Base-by-base conservation (phyloP, 2,113 vertebrate genomes). In the Larimichthys polyactis region DNA sequence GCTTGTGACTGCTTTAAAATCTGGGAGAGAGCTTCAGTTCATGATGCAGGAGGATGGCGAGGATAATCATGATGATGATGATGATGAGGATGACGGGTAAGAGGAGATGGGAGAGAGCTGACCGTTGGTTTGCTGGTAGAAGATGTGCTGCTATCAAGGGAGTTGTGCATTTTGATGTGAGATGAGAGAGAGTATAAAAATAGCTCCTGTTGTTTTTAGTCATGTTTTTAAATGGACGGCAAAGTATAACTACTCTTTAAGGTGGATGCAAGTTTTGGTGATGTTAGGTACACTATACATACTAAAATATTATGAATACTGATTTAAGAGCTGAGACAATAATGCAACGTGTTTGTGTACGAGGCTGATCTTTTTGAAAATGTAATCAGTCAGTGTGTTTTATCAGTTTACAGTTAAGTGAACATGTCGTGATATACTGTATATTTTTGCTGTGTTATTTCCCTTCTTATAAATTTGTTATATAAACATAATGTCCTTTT, bases 1-100 rank as follows among this genome's bases (percentile, higher is more conserved):
- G 12, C 86, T 27, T 91, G 86, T 44, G 1, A 49, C 49, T 91
- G 88, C 80, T 88, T 90, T 51, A 85, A 14, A 75, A 22, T 62
- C 5, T 82, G 49, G 71, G 67, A 40, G 49, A 78, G 40, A 19
- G 27, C 52, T 24, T 71, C 75, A 68, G 55, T 49, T 77, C n/a
- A 63, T 9, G 70, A 59, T 49, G 49, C 75, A n/a, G 22, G 74
- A 84, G 8, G 74, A 12, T 15, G 29, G 0, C 60, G 72, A 63
- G 27, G 59, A 19, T 6, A 57, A 32, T 4, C 3, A 29, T 29
- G 29, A 29, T 29, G 29, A n/a, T n/a, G 51, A 54, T 5, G 36
- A 40, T 8, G 75, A 78, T 40, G 64, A 52, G 32, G 73, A 48
- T 32, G 60, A 79, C 32, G 16, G 79, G 86, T 87, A 82, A 85